These are phyloP conservation scores for Torymus aiolomorphi DNA, from an alignment of 2,888 invertebrate genomes.

Conservation along the genomic window DNA sequence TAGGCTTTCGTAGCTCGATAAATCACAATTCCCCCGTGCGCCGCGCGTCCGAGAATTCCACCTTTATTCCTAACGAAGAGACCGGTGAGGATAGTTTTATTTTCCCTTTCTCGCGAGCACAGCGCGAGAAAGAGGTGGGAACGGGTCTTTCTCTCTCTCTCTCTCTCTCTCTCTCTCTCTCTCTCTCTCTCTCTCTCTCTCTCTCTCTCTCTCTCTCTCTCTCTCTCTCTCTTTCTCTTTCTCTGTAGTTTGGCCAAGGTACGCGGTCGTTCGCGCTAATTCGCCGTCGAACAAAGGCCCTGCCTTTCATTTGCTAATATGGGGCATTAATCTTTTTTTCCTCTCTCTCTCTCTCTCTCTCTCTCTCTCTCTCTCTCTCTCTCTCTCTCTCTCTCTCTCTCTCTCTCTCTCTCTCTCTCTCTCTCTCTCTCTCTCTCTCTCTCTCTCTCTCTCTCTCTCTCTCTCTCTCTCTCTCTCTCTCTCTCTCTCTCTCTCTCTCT, in stretches of 20 bases:
- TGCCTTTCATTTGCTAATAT: slow-evolving; percentile 55
- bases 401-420: not conserved
- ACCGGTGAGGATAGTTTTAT: slow-evolving; percentile 28
- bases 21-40: slow-evolving; percentile 45
- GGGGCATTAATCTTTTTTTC: slow-evolving; percentile 47
- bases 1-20: slow-evolving; percentile 36
- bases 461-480: not conserved
- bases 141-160: not conserved
- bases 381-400: not conserved
- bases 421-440: not conserved
- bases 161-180: not conserved
- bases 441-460: not conserved
- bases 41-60: not conserved
- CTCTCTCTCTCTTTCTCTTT: not conserved
- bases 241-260: slow-evolving; percentile 37
- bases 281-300: slow-evolving; percentile 39
- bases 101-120: slow-evolving; percentile 21
- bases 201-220: not conserved
- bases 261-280: slow-evolving; percentile 19
- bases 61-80: slow-evolving; percentile 22
- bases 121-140: not conserved
- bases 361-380: not conserved
- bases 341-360: not conserved
- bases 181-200: not conserved
- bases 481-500: not conserved